Evolutionary conservation across 2,797 vertebrate genomes (phyloP), one percentile per base, ranked within the genome.

Genomic region (Periophthalmus magnuspinnatus): DNA sequence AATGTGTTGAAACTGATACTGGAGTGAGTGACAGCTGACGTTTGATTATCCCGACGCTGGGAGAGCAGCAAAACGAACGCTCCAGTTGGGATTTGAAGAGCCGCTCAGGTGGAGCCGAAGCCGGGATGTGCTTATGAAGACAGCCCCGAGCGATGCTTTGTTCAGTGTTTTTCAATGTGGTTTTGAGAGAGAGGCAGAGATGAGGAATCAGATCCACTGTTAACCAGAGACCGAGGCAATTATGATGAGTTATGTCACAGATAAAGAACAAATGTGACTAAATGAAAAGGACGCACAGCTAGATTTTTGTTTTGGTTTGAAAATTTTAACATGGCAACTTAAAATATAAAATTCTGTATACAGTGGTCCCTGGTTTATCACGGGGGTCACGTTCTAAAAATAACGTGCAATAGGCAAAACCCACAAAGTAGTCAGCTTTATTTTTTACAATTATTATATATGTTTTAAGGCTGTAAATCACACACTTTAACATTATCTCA

Each of bases 11-110:
- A 67, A 75, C 61, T 62, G 33, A 62, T 57, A 66, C 48, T 32
- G 59, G 14, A 58, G 32, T 76, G 67, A 80, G 50, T 65, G 73
- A 67, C 65, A 74, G 66, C 38, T 52, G 48, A 32, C 58, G 54
- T 65, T 64, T 67, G 68, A 56, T 75, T 5, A 36, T 5, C 10
- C 47, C 57, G 21, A 50, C 58, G 71, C 2, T 19, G 22, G n/a
- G 33, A 21, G n/a, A 48, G 28, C 47, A 59, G 64, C 17, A 19
- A 19, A 65, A 32, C 28, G 60, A 41, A 55, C 34, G n/a, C 6
- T 1, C 9, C 33, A 21, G 60, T 21, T 16, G 9, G 19, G 54
- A 34, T 50, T 34, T 11, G 38, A 45, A 3, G 66, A 52, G 50
- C 32, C 41, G 33, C n/a, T 66, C 21, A 48, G 13, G 17, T 47